These are phyloP conservation scores for Procambarus clarkii DNA, from an alignment of 1,140 invertebrate genomes.

Conservation along the genomic window DNA sequence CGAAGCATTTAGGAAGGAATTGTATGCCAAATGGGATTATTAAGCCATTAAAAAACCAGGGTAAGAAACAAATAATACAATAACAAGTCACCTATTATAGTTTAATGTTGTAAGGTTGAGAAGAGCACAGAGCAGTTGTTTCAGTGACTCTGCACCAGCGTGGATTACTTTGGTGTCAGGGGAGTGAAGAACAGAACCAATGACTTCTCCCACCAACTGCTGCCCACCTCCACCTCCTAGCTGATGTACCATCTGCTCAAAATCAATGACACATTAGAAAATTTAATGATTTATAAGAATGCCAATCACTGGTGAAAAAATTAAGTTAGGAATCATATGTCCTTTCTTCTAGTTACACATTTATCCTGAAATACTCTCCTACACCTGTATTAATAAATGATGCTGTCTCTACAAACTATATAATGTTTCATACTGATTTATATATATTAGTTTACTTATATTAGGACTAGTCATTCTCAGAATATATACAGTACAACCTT, in stretches of 20 bases:
- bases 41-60: no score
- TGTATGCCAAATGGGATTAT: no score
- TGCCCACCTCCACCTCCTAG: conserved; percentile 32
- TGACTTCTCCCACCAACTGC: conserved; percentile 49
- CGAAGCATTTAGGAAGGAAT: no score
- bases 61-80: no score
- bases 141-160: conserved; percentile 30
- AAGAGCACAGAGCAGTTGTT: conserved; percentile 42
- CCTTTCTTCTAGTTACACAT: background rate
- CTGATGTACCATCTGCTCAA: conserved; percentile 53
- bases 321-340: background rate
- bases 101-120: conserved; percentile 51
- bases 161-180: conserved; percentile 27
- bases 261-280: background rate
- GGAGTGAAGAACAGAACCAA: conserved; percentile 33
- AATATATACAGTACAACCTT: no score
- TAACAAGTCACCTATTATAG: conserved; percentile 7
- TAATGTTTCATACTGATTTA: no score
- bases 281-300: no score
- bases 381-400: no score
- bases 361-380: background rate
- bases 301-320: no score
- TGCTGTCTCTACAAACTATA: no score
- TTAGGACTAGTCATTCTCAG: no score
- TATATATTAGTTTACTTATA: no score